Conservation (phyloP, 1,140 invertebrate species). For the Whitmania pigra region DNA sequence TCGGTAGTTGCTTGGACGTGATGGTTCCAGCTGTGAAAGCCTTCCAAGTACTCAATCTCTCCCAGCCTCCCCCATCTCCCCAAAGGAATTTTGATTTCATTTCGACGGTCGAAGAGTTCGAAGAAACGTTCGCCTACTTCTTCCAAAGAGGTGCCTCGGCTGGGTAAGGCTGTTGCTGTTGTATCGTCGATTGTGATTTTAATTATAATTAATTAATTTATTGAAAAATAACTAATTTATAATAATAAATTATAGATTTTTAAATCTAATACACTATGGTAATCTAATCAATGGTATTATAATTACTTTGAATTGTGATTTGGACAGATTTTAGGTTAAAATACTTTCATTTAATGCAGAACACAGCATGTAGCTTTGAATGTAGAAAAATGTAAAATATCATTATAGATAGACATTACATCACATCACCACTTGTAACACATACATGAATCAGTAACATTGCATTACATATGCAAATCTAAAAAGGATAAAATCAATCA, state of each 20-base stretch:
- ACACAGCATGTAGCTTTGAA: too few relatives aligned
- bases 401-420: too few relatives aligned
- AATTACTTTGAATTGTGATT: background rate
- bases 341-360: too few relatives aligned
- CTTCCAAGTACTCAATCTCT: constrained; percentile 41
- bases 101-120: constrained; percentile 53
- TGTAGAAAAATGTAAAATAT: too few relatives aligned
- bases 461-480: too few relatives aligned
- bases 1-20: constrained; percentile 68
- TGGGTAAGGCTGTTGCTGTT: constrained; percentile 56
- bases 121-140: constrained; percentile 67
- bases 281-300: background rate
- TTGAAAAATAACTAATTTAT: too few relatives aligned
- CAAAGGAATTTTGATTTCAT: constrained; percentile 58
- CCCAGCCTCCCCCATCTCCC: constrained; percentile 46
- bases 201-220: background rate
- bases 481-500: too few relatives aligned
- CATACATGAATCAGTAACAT: too few relatives aligned
- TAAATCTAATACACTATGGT: too few relatives aligned
- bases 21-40: constrained; percentile 59
- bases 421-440: too few relatives aligned
- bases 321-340: too few relatives aligned
- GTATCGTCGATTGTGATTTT: background rate
- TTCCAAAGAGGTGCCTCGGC: constrained; percentile 72
- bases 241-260: too few relatives aligned